Evolutionary conservation across 2,113 vertebrate species (phyloP).

Genomic region (Sorex fumeus): DNA sequence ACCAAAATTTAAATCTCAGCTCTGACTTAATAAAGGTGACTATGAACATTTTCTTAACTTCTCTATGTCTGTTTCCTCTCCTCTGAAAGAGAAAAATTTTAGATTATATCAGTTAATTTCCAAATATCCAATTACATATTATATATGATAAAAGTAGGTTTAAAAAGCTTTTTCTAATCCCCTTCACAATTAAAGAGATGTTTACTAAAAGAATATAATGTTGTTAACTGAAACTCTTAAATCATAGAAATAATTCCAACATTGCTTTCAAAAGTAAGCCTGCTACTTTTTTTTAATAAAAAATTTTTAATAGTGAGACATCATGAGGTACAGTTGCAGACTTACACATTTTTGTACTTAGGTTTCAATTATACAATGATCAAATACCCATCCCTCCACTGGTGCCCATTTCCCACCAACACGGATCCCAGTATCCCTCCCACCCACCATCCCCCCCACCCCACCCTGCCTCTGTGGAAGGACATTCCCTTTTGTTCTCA

Average conservation of each 20-base stretch:
- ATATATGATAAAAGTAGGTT: not conserved
- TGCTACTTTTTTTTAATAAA: too few species aligned
- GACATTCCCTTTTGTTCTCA: too few species aligned
- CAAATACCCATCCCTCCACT: too few species aligned
- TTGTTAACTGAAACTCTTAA: not conserved
- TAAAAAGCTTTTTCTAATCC: not conserved
- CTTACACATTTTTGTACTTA: too few species aligned
- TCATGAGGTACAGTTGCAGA: too few species aligned
- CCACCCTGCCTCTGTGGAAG: too few species aligned
- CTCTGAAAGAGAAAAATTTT: not conserved
- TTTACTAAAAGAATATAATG: not conserved
- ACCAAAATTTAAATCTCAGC: not conserved
- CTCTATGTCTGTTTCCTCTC: not conserved
- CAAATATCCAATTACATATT: not conserved
- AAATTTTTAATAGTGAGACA: too few species aligned
- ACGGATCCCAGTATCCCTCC: too few species aligned
- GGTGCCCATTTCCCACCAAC: too few species aligned
- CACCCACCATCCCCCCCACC: too few species aligned
- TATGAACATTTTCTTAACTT: not conserved
- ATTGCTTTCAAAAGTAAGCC: not conserved
- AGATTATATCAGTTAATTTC: not conserved
- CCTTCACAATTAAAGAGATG: not conserved
- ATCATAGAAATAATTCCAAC: not conserved
- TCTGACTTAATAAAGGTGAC: not conserved
- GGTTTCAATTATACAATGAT: too few species aligned